Percentiles rank a stretch among this genome's conserved stretches.
Evolutionary conservation across 2,797 vertebrate species (phyloP).

Genomic region (Moxostoma hubbsi): DNA sequence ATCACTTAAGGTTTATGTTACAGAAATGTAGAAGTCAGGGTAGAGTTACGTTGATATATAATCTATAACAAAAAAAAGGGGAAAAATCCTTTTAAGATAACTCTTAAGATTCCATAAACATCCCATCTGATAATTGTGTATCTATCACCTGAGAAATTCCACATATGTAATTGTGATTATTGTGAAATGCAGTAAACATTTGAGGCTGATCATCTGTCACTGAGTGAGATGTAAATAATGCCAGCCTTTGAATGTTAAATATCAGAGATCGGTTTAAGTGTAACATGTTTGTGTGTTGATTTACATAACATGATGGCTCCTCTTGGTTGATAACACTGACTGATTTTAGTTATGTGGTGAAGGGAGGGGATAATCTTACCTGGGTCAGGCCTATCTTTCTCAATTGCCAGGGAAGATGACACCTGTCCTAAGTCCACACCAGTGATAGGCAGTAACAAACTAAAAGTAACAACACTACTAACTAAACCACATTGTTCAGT

Average conservation of each 20-base stretch:
- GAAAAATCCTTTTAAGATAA: not conserved
- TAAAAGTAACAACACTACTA: too few relatives aligned
- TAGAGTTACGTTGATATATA: conserved; percentile 53
- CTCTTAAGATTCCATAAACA: not conserved
- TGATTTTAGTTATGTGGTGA: conserved; percentile 59
- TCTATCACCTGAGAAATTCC: not conserved
- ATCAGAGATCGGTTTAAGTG: conserved; percentile 68
- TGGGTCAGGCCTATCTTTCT: conserved; percentile 51
- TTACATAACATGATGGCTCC: conserved; percentile 65
- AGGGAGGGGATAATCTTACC: conserved; percentile 64
- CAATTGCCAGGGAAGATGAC: conserved; percentile 57
- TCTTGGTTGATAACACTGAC: conserved; percentile 53
- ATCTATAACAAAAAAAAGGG: conserved; percentile 24
- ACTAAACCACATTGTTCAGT: too few relatives aligned
- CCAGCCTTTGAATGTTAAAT: conserved; percentile 80
- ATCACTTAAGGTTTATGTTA: conserved; percentile 70
- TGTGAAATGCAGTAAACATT: conserved; percentile 8
- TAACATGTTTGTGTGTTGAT: conserved; percentile 72
- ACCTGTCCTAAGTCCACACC: conserved; percentile 47
- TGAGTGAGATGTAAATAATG: conserved; percentile 79
- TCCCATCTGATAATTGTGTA: not conserved
- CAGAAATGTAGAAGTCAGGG: conserved; percentile 60
- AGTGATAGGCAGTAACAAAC: conserved; percentile 33
- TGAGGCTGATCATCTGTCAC: conserved; percentile 52
- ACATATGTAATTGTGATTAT: conserved; percentile 21